phyloP scores from a whole-genome alignment of 2,113 vertebrate genomes.

The Orcinus orca region DNA sequence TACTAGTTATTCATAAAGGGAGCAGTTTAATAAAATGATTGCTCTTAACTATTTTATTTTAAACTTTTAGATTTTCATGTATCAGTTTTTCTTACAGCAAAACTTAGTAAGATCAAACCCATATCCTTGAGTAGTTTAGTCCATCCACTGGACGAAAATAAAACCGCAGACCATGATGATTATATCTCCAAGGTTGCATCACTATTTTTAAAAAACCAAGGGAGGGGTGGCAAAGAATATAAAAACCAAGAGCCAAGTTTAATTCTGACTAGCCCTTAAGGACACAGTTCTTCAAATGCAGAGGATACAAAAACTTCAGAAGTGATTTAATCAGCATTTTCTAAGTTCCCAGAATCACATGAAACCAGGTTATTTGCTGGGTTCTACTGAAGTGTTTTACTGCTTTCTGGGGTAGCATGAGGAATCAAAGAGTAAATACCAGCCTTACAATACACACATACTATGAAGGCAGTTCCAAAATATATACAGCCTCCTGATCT shows the following conservation, averaged over 20 bases:
- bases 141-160: not conserved
- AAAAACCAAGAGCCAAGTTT: not conserved
- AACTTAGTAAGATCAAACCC: slow-evolving; percentile 19
- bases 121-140: not conserved
- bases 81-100: not conserved
- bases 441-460: not conserved
- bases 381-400: not conserved
- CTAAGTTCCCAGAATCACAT: not conserved
- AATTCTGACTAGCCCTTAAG: not conserved
- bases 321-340: not conserved
- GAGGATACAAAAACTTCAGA: not conserved
- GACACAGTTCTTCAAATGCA: not conserved
- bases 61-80: not conserved
- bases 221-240: not conserved
- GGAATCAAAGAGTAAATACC: not conserved
- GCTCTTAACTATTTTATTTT: not conserved
- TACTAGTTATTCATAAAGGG: not conserved
- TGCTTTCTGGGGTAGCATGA: not conserved
- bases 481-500: not conserved
- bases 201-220: not conserved
- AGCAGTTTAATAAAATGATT: not conserved
- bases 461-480: not conserved
- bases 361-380: not conserved
- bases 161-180: not conserved
- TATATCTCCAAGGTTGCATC: not conserved